Evolutionary conservation across 2,797 vertebrate genomes (phyloP).

Genomic region (Ptychadena robeensis): DNA sequence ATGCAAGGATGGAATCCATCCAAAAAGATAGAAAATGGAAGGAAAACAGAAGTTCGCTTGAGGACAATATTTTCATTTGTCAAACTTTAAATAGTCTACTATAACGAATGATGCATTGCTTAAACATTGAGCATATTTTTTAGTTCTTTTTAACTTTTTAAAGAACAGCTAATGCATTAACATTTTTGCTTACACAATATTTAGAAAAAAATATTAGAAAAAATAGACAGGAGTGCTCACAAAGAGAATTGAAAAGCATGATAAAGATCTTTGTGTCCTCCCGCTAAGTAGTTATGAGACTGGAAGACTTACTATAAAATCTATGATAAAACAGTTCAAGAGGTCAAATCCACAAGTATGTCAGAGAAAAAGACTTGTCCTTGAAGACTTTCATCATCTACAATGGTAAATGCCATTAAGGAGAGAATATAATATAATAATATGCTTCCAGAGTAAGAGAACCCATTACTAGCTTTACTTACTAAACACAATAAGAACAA

Average conservation of each 20-base stretch:
- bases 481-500: no score
- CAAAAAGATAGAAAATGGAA: conserved; percentile 41
- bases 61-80: conserved; percentile 47
- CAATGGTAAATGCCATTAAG: not conserved
- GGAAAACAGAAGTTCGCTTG: conserved; percentile 40
- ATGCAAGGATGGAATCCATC: conserved; percentile 51
- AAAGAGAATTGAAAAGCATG: not conserved
- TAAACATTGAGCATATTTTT: conserved; percentile 16
- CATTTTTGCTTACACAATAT: not conserved
- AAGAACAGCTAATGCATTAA: conserved; percentile 25
- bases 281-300: not conserved
- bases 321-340: conserved; percentile 7
- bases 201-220: not conserved
- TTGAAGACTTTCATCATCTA: conserved; percentile 12
- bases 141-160: conserved; percentile 29
- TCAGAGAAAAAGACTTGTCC: conserved; percentile 3
- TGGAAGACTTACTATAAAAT: not conserved
- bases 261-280: not conserved
- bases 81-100: conserved; percentile 28
- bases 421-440: not conserved
- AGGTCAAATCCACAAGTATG: conserved; percentile 8
- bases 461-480: no score
- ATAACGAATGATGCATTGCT: conserved; percentile 48
- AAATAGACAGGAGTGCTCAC: not conserved
- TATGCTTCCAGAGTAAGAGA: not conserved